These are phyloP conservation scores for Teleogryllus oceanicus DNA, from an alignment of 2,888 invertebrate genomes.

Conservation along the genomic window DNA sequence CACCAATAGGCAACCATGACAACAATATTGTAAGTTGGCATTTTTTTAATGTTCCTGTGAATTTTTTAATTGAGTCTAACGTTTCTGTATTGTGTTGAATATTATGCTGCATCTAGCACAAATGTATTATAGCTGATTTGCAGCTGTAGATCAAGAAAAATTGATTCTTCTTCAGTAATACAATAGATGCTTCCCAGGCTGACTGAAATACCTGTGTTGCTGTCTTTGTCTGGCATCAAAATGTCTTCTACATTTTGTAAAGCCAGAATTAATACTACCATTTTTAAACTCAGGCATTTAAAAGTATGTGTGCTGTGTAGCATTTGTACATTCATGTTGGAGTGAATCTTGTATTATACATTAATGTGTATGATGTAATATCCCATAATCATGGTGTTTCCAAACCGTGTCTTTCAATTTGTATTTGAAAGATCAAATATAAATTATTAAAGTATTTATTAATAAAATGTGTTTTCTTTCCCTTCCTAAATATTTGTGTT, in stretches of 20 bases:
- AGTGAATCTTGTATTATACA: neutral
- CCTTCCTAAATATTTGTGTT: neutral
- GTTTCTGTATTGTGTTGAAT: too few relatives aligned
- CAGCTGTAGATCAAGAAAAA: too few relatives aligned
- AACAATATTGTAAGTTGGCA: too few relatives aligned
- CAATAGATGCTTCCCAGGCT: neutral
- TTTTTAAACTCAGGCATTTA: conserved; percentile 1
- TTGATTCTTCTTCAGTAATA: neutral
- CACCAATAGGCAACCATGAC: too few relatives aligned
- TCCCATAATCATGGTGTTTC: neutral
- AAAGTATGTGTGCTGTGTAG: conserved; percentile 3
- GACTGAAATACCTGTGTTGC: neutral
- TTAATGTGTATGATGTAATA: conserved; percentile 20
- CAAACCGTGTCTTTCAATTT: conserved; percentile 26
- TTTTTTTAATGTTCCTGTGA: too few relatives aligned
- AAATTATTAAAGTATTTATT: conserved; percentile 35
- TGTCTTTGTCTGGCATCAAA: neutral
- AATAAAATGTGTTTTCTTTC: conserved; percentile 21
- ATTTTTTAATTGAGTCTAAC: too few relatives aligned
- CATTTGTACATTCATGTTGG: neutral
- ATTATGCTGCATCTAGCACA: too few relatives aligned
- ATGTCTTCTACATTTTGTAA: neutral
- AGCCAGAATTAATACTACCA: neutral
- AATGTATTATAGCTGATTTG: too few relatives aligned
- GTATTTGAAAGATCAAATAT: conserved; percentile 30